phyloP scores from a whole-genome alignment of 2,888 invertebrate genomes.

The Polia nebulosa region DNA sequence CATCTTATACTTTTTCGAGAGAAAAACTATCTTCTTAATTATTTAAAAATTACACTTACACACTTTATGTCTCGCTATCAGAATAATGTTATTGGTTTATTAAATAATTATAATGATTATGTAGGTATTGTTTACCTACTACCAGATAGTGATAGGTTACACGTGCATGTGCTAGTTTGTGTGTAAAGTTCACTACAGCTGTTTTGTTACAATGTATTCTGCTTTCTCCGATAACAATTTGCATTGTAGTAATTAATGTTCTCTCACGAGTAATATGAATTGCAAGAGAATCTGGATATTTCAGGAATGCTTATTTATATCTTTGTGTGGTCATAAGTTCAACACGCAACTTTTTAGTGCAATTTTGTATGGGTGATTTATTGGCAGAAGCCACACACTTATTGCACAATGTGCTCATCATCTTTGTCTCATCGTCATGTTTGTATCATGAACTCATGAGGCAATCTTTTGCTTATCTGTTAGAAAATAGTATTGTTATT shows the following conservation, averaged over 20 bases:
- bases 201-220: constrained; percentile 42
- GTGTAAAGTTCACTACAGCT: constrained; percentile 37
- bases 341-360: not conserved
- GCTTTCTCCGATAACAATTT: not conserved
- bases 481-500: not conserved
- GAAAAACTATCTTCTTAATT: too few relatives aligned
- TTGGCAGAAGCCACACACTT: not conserved
- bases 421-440: not conserved
- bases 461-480: constrained; percentile 13
- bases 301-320: not conserved
- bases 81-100: constrained; percentile 25
- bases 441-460: not conserved
- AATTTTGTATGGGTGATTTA: not conserved
- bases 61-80: constrained; percentile 4
- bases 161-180: constrained; percentile 43
- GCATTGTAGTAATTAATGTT: not conserved
- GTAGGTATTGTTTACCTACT: constrained; percentile 37
- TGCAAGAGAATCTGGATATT: not conserved
- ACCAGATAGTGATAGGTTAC: constrained; percentile 32
- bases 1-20: too few relatives aligned
- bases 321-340: not conserved
- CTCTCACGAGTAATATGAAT: not conserved
- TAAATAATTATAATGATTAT: constrained; percentile 17
- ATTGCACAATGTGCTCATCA: not conserved
- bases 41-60: not conserved